phyloP scores from a whole-genome alignment of 2,113 vertebrate species.

The Isurus oxyrinchus region DNA sequence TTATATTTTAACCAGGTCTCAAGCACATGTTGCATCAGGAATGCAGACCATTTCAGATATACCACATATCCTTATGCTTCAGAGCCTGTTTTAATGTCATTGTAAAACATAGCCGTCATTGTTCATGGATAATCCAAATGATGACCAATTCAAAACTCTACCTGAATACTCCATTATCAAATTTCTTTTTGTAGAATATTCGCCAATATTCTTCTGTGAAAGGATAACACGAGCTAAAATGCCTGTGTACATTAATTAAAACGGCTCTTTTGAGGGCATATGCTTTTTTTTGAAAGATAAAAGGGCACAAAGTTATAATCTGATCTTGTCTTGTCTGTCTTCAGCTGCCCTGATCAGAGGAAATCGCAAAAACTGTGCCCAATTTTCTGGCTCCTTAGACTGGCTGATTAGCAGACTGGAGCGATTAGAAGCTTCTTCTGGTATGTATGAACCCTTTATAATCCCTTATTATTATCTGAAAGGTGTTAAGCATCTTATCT shows the following conservation, averaged over 20 bases:
- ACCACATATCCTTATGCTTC: neutral
- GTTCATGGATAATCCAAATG: neutral
- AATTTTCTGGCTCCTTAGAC: constrained; percentile 89
- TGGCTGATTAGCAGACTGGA: constrained; percentile 94
- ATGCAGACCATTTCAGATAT: neutral
- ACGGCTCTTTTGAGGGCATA: neutral
- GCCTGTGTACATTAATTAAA: neutral
- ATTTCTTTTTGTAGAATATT: neutral
- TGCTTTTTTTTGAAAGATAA: neutral
- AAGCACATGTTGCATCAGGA: neutral
- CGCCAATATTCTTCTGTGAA: neutral
- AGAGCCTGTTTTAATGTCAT: neutral
- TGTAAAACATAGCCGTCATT: neutral
- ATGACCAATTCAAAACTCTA: neutral
- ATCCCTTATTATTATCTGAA: neutral
- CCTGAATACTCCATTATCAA: neutral
- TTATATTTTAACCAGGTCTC: neutral
- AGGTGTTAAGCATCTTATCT: neutral
- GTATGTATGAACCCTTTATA: constrained; percentile 54
- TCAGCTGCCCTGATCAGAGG: constrained; percentile 89
- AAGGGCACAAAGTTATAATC: neutral
- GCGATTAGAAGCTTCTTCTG: constrained; percentile 88
- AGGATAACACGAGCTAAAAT: neutral
- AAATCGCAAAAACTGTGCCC: constrained; percentile 96
- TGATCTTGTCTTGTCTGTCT: constrained; percentile 23